A percentile compares a stretch with the other conserved stretches of the same genome.
These are phyloP conservation scores for Pelodytes ibericus DNA, from an alignment of 2,797 vertebrate species.

Conservation along the genomic window DNA sequence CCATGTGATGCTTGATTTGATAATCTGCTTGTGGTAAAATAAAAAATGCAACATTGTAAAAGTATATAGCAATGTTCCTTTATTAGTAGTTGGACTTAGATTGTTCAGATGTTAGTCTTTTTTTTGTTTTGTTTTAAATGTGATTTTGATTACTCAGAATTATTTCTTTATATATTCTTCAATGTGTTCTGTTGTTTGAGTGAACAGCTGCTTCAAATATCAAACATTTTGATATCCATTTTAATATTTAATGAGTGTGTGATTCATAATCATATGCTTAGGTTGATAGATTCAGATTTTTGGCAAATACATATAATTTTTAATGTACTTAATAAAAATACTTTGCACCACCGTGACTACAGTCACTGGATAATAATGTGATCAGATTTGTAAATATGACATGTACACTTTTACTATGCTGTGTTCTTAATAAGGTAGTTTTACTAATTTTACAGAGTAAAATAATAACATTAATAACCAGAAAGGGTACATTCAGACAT, in stretches of 20 bases:
- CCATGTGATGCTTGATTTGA: too few species aligned
- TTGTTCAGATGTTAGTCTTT: conserved; percentile 3
- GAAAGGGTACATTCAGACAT: too few species aligned
- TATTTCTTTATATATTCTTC: conserved; percentile 35
- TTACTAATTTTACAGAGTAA: too few species aligned
- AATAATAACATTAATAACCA: too few species aligned
- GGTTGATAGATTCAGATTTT: conserved; percentile 35
- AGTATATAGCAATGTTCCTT: too few species aligned
- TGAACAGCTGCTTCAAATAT: conserved; percentile 52
- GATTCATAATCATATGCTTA: conserved; percentile 52
- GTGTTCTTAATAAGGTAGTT: too few species aligned
- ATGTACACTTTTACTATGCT: too few species aligned
- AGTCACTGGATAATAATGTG: neutral
- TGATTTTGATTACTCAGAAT: conserved; percentile 31
- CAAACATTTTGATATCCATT: conserved; percentile 54
- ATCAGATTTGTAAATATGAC: too few species aligned
- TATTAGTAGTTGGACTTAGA: too few species aligned
- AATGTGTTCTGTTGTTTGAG: conserved; percentile 32
- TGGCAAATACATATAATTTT: conserved; percentile 32
- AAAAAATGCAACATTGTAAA: too few species aligned
- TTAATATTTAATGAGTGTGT: conserved; percentile 52
- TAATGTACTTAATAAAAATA: conserved; percentile 10
- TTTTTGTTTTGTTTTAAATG: conserved; percentile 23
- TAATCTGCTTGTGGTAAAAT: too few species aligned
- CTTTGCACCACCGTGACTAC: neutral